Evolutionary conservation across 2,888 invertebrate genomes (phyloP), one percentile per base, ranked within the genome.

Genomic region (Uloborus plumipes): DNA sequence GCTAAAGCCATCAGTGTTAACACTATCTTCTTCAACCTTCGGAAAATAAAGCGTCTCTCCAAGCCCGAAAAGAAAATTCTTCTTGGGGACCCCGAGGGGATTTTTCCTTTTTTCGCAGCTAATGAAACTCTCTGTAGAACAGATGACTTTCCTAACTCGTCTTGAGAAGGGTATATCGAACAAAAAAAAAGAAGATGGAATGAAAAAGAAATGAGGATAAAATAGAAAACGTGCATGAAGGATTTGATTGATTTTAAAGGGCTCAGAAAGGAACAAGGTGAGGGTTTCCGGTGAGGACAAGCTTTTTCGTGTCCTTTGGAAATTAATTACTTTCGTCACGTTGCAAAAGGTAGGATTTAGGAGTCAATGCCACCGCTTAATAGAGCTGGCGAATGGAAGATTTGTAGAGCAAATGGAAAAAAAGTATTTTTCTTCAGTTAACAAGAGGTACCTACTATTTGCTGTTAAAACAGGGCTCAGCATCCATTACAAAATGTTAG

Each of bases 1-100:
- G 80, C 80, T 81, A 81, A 74, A 74, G 74, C 80, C 80, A 81
- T 81, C 80, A 81, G 80, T 81, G 80, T 74, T 81, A 81, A 81
- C 80, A 81, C 74, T 73, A 62, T 70, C 70, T 70, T 81, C 80
- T 70, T 69, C 76, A 71, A 58, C 31, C 58, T 50, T 71, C 50
- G 47, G 69, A 39, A 58, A 72, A 69, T 73, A 62, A 55, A 79
- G 53, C 74, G 64, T 73, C 66, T 39, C 39, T 39, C 39, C 9
- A 4, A 39, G 9, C 7, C 39, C 39, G 9, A 9, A 39, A 39
- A 39, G 39, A 39, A 39, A 39, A 39, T 39, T 39, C 39, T 39
- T 39, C 39, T 39, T 39, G 39, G 39, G 39, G 39, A 61, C 31
- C 26, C 80, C 59, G 70, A 18, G 9, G 74, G 74, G 80, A 74